Evolutionary conservation across 2,797 vertebrate species (phyloP).

Genomic region (Atherinosoma microstoma): DNA sequence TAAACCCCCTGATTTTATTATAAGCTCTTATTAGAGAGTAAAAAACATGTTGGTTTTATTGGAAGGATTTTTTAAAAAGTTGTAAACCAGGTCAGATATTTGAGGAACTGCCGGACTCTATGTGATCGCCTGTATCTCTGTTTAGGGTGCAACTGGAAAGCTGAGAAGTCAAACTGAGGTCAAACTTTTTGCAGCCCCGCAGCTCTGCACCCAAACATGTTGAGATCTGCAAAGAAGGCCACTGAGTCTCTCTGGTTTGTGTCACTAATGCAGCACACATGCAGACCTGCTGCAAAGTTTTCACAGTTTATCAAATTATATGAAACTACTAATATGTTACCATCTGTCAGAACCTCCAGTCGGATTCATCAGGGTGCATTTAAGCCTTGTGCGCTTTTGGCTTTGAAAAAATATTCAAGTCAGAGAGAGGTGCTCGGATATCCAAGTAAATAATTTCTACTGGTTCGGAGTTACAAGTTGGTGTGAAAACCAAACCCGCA

Average conservation of each 20-base stretch:
- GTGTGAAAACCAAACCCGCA: not conserved
- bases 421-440: not conserved
- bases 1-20: not conserved
- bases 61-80: not conserved
- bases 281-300: slow-evolving; percentile 56
- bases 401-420: slow-evolving; percentile 10
- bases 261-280: slow-evolving; percentile 41
- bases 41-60: not conserved
- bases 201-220: slow-evolving; percentile 75
- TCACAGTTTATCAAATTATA: slow-evolving; percentile 63
- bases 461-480: slow-evolving; percentile 21
- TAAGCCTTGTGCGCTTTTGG: slow-evolving; percentile 4
- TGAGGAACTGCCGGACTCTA: slow-evolving; percentile 6
- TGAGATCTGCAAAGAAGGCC: slow-evolving; percentile 67
- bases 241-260: slow-evolving; percentile 55
- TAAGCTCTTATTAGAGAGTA: not conserved
- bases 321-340: slow-evolving; percentile 46
- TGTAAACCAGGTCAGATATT: slow-evolving; percentile 10
- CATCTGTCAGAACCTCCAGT: slow-evolving; percentile 32
- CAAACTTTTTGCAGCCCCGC: slow-evolving; percentile 77
- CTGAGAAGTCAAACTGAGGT: slow-evolving; percentile 87
- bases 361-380: slow-evolving; percentile 23
- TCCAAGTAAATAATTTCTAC: slow-evolving; percentile 4
- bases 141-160: slow-evolving; percentile 70
- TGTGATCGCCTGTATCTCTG: slow-evolving; percentile 34